These are phyloP conservation scores for Ormia ochracea DNA, from an alignment of 2,888 invertebrate genomes.

Conservation along the genomic window DNA sequence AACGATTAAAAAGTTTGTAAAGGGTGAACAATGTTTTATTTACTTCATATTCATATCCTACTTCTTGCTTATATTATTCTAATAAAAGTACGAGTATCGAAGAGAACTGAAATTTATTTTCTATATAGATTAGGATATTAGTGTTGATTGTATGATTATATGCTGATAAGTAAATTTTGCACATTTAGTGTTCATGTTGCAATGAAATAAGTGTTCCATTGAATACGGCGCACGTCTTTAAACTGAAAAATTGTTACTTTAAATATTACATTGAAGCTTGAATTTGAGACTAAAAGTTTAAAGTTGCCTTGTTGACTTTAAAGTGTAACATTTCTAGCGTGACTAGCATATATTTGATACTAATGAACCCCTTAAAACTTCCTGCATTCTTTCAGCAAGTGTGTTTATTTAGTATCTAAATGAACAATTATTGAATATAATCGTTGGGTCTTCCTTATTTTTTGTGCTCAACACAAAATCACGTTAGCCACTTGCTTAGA, in stretches of 20 bases:
- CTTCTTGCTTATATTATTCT: no score
- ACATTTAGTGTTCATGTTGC: no score
- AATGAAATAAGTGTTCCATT: no score
- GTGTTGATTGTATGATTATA: no score
- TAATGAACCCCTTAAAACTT: conserved; percentile 36
- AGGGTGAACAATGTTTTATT: no score
- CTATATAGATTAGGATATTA: no score
- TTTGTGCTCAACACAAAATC: neutral
- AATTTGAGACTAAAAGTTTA: neutral
- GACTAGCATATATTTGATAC: conserved; percentile 52
- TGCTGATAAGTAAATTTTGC: no score
- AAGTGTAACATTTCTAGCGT: conserved; percentile 32
- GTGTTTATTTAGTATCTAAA: conserved; percentile 57
- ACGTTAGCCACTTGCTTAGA: conserved; percentile 13
- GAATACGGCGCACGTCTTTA: neutral
- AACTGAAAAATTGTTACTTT: neutral
- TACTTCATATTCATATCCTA: no score
- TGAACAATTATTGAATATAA: conserved; percentile 65
- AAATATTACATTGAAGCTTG: neutral
- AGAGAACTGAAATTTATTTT: no score
- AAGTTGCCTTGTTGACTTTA: neutral
- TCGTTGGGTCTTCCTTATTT: conserved; percentile 46
- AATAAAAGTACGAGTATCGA: no score
- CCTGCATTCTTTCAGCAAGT: conserved; percentile 37
- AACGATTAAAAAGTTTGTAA: no score